These are phyloP conservation scores for Apocheima hispidaria DNA, from an alignment of 2,888 invertebrate genomes.

Conservation along the genomic window DNA sequence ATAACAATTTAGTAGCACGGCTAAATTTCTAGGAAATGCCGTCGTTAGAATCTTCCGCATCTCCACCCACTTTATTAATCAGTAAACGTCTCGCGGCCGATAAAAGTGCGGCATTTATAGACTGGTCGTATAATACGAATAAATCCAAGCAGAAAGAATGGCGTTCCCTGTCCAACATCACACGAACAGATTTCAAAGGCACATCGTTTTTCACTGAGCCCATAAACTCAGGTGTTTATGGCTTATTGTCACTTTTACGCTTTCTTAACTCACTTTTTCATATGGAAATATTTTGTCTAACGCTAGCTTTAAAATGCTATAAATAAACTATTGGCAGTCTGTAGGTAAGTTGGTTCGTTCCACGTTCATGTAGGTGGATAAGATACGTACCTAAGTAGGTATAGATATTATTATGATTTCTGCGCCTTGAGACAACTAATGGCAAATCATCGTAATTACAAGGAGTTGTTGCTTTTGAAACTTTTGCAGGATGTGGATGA, in stretches of 20 bases:
- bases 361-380: background rate
- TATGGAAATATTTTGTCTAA: constrained; percentile 29
- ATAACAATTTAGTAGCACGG: constrained; percentile 47
- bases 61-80: constrained; percentile 82
- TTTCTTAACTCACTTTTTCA: constrained; percentile 49
- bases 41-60: constrained; percentile 76
- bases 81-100: constrained; percentile 80
- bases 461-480: background rate
- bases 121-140: constrained; percentile 78
- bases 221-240: constrained; percentile 81
- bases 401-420: too few relatives aligned
- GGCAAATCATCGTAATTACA: background rate
- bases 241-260: constrained; percentile 67
- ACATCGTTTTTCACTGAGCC: constrained; percentile 75
- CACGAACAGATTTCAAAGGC: constrained; percentile 80
- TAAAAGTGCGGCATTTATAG: constrained; percentile 83
- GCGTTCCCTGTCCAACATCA: constrained; percentile 76
- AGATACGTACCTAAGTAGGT: too few relatives aligned
- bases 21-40: constrained; percentile 71
- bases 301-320: constrained; percentile 8
- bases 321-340: constrained; percentile 8
- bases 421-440: background rate
- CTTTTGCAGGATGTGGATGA: background rate
- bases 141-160: constrained; percentile 78
- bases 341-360: background rate